Evolutionary conservation across 2,888 invertebrate genomes (phyloP).

Genomic region (Panopea generosa): DNA sequence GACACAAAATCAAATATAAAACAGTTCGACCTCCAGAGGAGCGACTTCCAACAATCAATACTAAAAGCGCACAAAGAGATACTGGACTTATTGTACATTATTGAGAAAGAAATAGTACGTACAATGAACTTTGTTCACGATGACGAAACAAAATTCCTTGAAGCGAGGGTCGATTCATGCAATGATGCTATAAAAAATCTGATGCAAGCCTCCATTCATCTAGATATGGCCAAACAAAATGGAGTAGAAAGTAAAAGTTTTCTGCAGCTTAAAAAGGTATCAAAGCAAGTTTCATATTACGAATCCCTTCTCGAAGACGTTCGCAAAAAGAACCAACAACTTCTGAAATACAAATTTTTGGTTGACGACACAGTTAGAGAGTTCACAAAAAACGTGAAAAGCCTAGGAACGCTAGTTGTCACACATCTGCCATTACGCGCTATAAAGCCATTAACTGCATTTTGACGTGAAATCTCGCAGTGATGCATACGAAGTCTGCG

Average conservation of each 20-base stretch:
- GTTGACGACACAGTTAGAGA: conserved; percentile 34
- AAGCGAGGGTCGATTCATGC: conserved; percentile 36
- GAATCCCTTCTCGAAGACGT: conserved; percentile 47
- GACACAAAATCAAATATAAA: conserved; percentile 43
- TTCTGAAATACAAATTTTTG: conserved; percentile 39
- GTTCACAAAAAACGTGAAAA: conserved; percentile 27
- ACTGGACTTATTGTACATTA: conserved; percentile 26
- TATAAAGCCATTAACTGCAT: conserved; percentile 26
- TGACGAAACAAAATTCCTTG: conserved; percentile 43
- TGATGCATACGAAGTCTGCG: conserved; percentile 48
- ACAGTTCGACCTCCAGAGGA: conserved; percentile 34
- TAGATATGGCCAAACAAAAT: conserved; percentile 50
- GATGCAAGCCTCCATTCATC: conserved; percentile 32
- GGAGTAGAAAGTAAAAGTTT: conserved; percentile 57
- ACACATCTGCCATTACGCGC: conserved; percentile 29
- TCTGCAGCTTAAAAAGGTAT: conserved; percentile 55
- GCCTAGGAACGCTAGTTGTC: conserved; percentile 41
- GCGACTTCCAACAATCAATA: conserved; percentile 48
- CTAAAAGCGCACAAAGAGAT: conserved; percentile 50
- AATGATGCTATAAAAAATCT: conserved; percentile 40
- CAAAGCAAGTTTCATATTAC: conserved; percentile 46
- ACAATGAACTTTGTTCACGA: conserved; percentile 38
- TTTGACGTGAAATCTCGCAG: conserved; percentile 51
- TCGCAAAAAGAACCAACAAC: conserved; percentile 34
- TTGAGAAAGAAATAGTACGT: conserved; percentile 30